phyloP scores from a whole-genome alignment of 2,888 invertebrate genomes.

The Hypercompe scribonia region DNA sequence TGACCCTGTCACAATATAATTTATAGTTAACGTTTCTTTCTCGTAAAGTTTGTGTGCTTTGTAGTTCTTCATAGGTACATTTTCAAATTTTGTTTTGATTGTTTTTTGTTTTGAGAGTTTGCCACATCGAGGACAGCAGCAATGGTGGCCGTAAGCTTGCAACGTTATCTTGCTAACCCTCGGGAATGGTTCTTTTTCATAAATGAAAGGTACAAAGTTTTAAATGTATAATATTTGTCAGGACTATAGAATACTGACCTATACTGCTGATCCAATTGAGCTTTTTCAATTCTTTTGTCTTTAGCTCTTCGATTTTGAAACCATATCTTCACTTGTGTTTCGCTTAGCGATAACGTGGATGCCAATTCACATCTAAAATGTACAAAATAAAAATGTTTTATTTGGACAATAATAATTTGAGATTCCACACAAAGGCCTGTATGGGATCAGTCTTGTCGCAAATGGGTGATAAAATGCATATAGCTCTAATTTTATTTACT shows the following conservation, averaged over 20 bases:
- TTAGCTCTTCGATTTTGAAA: conserved; percentile 98
- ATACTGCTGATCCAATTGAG: conserved; percentile 97
- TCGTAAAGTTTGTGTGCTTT: no score
- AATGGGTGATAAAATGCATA: no score
- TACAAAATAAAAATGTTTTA: background rate
- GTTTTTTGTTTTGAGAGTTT: background rate
- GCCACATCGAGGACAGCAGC: background rate
- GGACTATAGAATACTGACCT: conserved; percentile 87
- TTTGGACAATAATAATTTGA: background rate
- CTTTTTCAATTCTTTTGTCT: conserved; percentile 98
- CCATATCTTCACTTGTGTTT: conserved; percentile 98
- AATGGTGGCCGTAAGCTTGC: background rate
- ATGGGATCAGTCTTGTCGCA: no score
- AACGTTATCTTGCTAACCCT: background rate
- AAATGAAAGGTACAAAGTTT: background rate
- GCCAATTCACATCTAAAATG: conserved; percentile 94
- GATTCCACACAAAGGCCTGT: no score
- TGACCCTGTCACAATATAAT: no score
- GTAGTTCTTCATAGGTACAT: no score
- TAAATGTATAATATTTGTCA: background rate
- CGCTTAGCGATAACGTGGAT: conserved; percentile 95
- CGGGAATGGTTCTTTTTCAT: background rate
- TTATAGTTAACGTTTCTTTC: no score
- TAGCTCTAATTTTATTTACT: no score
- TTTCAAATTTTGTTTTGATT: no score